Conservation (phyloP, 2,113 vertebrate species). For the Todiramphus saurophagus region DNA sequence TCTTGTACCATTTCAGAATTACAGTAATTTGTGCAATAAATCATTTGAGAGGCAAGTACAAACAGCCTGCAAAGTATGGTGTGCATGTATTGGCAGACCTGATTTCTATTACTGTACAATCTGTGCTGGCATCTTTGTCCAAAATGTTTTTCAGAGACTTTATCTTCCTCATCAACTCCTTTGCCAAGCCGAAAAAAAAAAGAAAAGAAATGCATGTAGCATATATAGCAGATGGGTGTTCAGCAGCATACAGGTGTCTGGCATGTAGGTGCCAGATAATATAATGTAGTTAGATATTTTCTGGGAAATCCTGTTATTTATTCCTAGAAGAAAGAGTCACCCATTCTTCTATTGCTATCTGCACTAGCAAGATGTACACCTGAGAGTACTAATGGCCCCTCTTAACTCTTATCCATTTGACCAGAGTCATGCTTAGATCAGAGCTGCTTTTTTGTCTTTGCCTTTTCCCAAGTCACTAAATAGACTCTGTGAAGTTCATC, state of each 20-base stretch:
- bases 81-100: slow-evolving; percentile 21
- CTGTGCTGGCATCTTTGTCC: slow-evolving; percentile 56
- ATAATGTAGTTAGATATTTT: not conserved
- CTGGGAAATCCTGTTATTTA: not conserved
- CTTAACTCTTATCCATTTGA: not conserved
- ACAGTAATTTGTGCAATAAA: slow-evolving; percentile 30
- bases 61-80: not conserved
- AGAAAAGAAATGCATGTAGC: not conserved
- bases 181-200: slow-evolving; percentile 22
- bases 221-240: slow-evolving; percentile 43
- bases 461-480: not conserved
- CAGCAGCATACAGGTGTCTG: slow-evolving; percentile 35
- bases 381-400: not conserved
- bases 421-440: not conserved
- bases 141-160: slow-evolving; percentile 48
- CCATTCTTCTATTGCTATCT: not conserved
- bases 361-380: not conserved
- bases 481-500: not conserved
- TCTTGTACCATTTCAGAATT: not conserved
- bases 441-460: not conserved
- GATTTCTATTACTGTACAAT: slow-evolving; percentile 46
- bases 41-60: not conserved
- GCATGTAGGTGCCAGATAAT: slow-evolving; percentile 1
- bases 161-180: slow-evolving; percentile 37
- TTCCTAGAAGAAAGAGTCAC: not conserved